Evolutionary conservation across 2,113 vertebrate species (phyloP).

Genomic region (Paedocypris sp.): DNA sequence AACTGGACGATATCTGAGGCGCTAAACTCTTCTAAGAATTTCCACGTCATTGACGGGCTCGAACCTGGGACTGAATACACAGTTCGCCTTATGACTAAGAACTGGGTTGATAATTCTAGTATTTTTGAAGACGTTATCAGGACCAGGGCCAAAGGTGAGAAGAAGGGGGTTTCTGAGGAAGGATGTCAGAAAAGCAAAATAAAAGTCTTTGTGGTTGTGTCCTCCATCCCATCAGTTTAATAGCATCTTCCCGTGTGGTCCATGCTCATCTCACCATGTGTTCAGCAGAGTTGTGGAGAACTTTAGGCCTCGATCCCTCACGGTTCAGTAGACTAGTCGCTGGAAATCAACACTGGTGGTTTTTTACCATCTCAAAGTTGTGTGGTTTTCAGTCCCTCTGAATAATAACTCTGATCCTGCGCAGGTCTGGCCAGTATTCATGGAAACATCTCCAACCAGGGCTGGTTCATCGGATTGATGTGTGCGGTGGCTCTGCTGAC

Average conservation of each 20-base stretch:
- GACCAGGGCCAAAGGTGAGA: conserved; percentile 82
- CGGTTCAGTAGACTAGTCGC: too few relatives aligned
- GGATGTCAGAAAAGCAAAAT: background rate
- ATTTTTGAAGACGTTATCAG: conserved; percentile 88
- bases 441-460: conserved; percentile 79
- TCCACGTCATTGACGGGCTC: conserved; percentile 70
- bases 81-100: conserved; percentile 76
- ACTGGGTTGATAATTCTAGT: conserved; percentile 78
- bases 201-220: background rate
- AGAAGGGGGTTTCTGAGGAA: conserved; percentile 11
- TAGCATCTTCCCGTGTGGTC: too few relatives aligned
- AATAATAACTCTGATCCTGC: too few relatives aligned
- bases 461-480: conserved; percentile 97
- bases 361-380: too few relatives aligned
- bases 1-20: conserved; percentile 72
- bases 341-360: conserved; percentile 52
- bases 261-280: conserved; percentile 27
- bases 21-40: conserved; percentile 72
- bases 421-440: conserved; percentile 81
- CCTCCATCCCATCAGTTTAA: too few relatives aligned
- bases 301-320: too few relatives aligned
- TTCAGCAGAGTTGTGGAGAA: conserved; percentile 26
- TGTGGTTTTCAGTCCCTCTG: too few relatives aligned
- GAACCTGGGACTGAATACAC: conserved; percentile 74
- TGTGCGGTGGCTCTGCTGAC: conserved; percentile 87